Conservation (phyloP, 92 coral and sea anemone genomes). For the Phymanthus crucifer region DNA sequence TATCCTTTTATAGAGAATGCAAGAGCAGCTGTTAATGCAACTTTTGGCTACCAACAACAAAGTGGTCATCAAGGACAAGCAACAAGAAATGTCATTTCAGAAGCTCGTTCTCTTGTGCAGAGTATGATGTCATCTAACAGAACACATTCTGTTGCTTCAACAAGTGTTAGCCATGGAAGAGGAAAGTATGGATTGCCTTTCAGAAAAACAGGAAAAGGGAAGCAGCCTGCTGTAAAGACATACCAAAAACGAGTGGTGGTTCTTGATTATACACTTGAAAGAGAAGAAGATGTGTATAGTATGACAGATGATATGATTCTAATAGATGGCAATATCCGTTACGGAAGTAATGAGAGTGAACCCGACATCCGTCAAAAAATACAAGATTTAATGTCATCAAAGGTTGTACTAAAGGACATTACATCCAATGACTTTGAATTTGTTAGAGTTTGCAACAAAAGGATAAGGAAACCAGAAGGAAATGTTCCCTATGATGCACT, state of each 20-base stretch:
- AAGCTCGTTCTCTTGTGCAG: slow-evolving; percentile 40
- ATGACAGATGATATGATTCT: slow-evolving; percentile 32
- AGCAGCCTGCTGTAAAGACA: slow-evolving; percentile 30
- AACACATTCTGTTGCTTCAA: too few species aligned
- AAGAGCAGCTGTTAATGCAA: slow-evolving; percentile 43
- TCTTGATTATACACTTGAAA: slow-evolving; percentile 15
- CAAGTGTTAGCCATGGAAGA: slow-evolving; percentile 12
- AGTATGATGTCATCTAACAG: too few species aligned
- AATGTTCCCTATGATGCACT: slow-evolving; percentile 47
- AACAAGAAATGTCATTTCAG: slow-evolving; percentile 14
- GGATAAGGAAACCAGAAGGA: slow-evolving; percentile 53
- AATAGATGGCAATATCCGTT: slow-evolving; percentile 34
- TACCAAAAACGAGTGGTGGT: slow-evolving; percentile 43
- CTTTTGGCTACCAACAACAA: slow-evolving; percentile 46
- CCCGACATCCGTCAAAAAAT: slow-evolving; percentile 30
- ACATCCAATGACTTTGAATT: slow-evolving; percentile 45
- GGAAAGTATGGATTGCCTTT: slow-evolving; percentile 37
- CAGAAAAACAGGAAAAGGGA: slow-evolving; percentile 27
- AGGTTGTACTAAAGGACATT: slow-evolving; percentile 30
- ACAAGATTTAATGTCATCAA: slow-evolving; percentile 30
- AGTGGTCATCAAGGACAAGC: slow-evolving; percentile 24
- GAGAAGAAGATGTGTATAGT: slow-evolving; percentile 13
- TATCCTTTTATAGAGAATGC: too few species aligned
- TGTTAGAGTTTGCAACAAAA: slow-evolving; percentile 48
- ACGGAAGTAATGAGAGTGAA: slow-evolving; percentile 34